Base-by-base conservation (phyloP, 2,888 invertebrate species). In the Halictus quadricinctus region DNA sequence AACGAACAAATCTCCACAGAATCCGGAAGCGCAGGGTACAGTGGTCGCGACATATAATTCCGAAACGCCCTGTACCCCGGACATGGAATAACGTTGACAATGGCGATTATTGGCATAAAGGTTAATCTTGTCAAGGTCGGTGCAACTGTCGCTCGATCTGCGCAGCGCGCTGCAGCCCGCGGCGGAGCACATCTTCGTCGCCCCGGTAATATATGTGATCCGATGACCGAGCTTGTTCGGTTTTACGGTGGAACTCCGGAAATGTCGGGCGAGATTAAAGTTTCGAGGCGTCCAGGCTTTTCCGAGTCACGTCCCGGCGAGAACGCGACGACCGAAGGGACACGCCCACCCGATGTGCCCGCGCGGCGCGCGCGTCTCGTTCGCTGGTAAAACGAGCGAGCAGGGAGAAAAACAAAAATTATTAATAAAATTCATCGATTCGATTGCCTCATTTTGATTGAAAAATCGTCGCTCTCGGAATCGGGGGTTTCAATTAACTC, bases 401-500 rank as follows among this genome's bases (percentile, higher is more conserved):
- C 36, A 36, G 36, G 5, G 36, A 36, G 36, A 36, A 0, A 8
- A 29, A 15, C 8, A 66, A 69, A 69, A 69, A 69, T n/a, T 12
- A 69, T 41, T 41, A 69, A 21, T 69, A 41, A 69, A 69, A 41
- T 69, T 41, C 69, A 21, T 41, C 69, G 21, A 70, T 78, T 78
- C 43, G 74, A 84, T 82, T 50, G 81, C 8, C 15, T 43, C 25
- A 64, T 69, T 73, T 46, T 8, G 46, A 21, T 36, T 43, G 58
- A 50, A 36, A 83, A 70, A 21, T 54, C 25, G 36, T 18, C 54
- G 29, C 8, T 0, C 25, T 8, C 25, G 54, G 18, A 5, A 58
- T 69, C 46, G 46, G 60, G n/a, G 15, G 54, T 83, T 84, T 83
- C 46, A 83, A 83, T 79, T 43, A 69, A 66, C 36, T 66, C 66